Conservation (phyloP, 2,797 vertebrate species). For the Rhadinocentrus ornatus region DNA sequence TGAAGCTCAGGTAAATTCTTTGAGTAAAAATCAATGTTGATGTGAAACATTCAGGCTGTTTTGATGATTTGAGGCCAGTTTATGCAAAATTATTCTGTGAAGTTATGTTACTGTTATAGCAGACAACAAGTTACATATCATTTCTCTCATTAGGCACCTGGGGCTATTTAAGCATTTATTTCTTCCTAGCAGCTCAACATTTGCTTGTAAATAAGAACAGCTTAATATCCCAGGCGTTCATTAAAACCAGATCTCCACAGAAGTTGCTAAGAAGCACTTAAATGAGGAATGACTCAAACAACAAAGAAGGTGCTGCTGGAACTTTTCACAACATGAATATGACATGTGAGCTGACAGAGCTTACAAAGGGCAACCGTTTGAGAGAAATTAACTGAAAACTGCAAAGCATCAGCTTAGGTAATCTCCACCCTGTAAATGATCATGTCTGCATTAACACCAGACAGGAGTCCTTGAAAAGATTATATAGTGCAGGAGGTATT, state of each 20-base stretch:
- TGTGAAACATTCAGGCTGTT: neutral
- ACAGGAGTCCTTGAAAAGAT: conserved; percentile 7
- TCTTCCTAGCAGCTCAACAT: conserved; percentile 30
- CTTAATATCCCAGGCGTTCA: conserved; percentile 16
- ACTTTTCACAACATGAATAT: conserved; percentile 10
- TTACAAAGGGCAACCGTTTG: neutral
- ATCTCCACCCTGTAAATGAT: conserved; percentile 5
- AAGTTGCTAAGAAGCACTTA: conserved; percentile 32
- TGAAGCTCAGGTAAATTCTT: neutral
- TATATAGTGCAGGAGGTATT: conserved; percentile 6
- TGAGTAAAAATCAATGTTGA: neutral
- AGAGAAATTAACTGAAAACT: neutral
- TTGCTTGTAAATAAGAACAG: conserved; percentile 35
- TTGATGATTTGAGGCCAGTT: neutral
- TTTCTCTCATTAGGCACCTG: conserved; percentile 28
- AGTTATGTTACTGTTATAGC: neutral
- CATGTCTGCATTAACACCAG: conserved; percentile 10
- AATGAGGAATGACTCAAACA: conserved; percentile 16
- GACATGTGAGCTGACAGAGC: conserved; percentile 2
- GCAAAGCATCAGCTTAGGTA: neutral
- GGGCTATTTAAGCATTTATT: conserved; percentile 41
- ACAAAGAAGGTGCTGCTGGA: conserved; percentile 5
- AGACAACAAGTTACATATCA: conserved; percentile 38
- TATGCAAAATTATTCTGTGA: neutral
- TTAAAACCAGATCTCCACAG: conserved; percentile 26